A percentile compares a stretch with the other conserved stretches of the same genome.
Conservation (phyloP, 2,797 vertebrate genomes). For the Epinephelus malabaricus region DNA sequence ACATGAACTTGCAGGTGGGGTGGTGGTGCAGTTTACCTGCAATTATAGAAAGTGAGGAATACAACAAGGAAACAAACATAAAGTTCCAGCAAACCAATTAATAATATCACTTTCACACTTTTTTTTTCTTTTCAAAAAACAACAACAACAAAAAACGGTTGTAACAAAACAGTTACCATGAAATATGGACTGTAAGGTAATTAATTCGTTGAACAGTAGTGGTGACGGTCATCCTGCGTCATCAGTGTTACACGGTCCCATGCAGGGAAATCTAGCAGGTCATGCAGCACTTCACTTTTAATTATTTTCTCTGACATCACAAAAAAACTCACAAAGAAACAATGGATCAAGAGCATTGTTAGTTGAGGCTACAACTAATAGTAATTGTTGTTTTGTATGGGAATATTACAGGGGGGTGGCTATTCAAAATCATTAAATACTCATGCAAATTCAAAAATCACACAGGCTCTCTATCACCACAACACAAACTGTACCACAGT, state of each 20-base stretch:
- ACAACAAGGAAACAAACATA: too few relatives aligned
- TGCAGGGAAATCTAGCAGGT: not conserved
- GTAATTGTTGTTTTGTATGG: not conserved
- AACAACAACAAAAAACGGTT: too few relatives aligned
- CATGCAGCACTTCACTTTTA: not conserved
- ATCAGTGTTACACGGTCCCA: not conserved
- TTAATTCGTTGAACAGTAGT: not conserved
- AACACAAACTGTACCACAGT: not conserved
- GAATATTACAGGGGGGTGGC: not conserved
- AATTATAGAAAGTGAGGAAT: too few relatives aligned
- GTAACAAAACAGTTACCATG: not conserved
- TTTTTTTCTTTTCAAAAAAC: too few relatives aligned
- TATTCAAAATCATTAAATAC: not conserved
- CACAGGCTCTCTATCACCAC: not conserved
- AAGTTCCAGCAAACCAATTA: too few relatives aligned
- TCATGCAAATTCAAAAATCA: not conserved
- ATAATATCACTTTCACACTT: too few relatives aligned
- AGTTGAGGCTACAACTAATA: not conserved
- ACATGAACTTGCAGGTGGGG: too few relatives aligned
- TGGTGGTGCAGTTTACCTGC: too few relatives aligned
- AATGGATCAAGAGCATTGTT: not conserved
- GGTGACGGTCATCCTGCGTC: not conserved
- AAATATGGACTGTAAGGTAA: not conserved
- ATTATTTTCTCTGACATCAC: not conserved
- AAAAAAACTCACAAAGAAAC: conserved; percentile 2